Base-by-base conservation (phyloP, 2,797 vertebrate species). In the Danio aesculapii region DNA sequence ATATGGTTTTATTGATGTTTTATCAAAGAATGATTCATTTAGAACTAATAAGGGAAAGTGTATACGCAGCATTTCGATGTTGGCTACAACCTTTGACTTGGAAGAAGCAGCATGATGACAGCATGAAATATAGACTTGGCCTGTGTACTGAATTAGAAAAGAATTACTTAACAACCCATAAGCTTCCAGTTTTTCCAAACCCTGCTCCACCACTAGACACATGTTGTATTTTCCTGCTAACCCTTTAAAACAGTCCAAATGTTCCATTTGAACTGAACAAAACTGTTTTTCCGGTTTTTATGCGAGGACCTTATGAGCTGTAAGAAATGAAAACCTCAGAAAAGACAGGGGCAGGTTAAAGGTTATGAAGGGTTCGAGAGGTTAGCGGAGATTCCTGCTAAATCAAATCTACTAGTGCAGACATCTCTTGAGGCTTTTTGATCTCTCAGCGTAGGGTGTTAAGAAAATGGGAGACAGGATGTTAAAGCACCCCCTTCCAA, bases 401-500 rank as follows among this genome's bases (percentile, higher is more conserved):
- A 78, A 63, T 82, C 44, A 47, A 77, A 75, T 50, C 47, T 52
- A 16, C 75, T 64, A 61, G 21, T 72, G 68, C 67, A 77, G 58
- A 62, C 55, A 46, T 44, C 68, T 70, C 13, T 41, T 64, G 70
- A 75, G 77, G 58, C 66, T 66, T 82, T 75, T 64, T 21, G 30
- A 70, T 71, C 68, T 67, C 44, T n/a, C 43, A 77, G 50, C 6
- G 10, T 46, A 66, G n/a, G 57, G 75, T 82, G 73, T 83, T 13
- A 5, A 66, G 63, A 79, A 83, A 63, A 64, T 67, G 14, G 55
- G 68, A 81, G 81, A 82, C 81, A 88, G 85, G 85, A 85, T 86
- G 83, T 85, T 84, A 82, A 83, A 74, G 41, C 57, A 41, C 52
- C 64, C 71, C 59, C 70, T 77, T 41, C 44, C 50, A 8, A 52